Percentiles rank a stretch among this genome's conserved stretches.
Conservation (phyloP, 1,140 invertebrate species). For the Yoshiicerus persimilis region DNA sequence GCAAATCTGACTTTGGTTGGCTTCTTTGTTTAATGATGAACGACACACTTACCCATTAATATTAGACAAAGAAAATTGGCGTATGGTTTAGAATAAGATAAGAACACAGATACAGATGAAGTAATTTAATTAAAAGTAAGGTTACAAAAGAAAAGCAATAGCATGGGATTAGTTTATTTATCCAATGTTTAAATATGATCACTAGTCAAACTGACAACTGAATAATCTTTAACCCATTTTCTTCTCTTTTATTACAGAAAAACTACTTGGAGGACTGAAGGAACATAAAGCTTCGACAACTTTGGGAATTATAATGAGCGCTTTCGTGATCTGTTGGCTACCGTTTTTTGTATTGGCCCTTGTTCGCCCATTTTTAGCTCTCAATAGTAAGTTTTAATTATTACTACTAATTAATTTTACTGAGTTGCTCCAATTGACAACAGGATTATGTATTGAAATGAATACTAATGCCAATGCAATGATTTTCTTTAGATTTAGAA, state of each 20-base stretch:
- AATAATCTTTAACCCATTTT: background rate
- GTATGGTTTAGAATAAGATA: too few species aligned
- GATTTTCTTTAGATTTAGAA: conserved; percentile 40
- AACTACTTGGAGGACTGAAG: conserved; percentile 43
- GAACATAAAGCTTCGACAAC: conserved; percentile 94
- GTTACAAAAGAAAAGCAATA: too few species aligned
- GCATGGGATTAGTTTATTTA: too few species aligned
- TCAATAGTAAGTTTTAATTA: conserved; percentile 27
- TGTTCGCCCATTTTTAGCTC: conserved; percentile 72
- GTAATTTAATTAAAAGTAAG: too few species aligned
- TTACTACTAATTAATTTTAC: background rate
- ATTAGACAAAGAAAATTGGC: too few species aligned
- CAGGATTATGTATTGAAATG: background rate
- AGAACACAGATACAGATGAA: too few species aligned
- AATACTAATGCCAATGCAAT: background rate
- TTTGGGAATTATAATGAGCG: conserved; percentile 95
- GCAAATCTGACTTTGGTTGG: too few species aligned
- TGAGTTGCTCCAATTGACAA: background rate
- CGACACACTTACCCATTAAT: too few species aligned
- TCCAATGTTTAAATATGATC: too few species aligned
- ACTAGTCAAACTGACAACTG: background rate
- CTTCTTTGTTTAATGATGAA: too few species aligned
- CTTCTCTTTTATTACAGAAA: conserved; percentile 31
- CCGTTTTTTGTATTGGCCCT: conserved; percentile 94
- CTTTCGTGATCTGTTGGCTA: conserved; percentile 94